Evolutionary conservation across 2,888 invertebrate genomes (phyloP).

Genomic region (Thalpophila matura): DNA sequence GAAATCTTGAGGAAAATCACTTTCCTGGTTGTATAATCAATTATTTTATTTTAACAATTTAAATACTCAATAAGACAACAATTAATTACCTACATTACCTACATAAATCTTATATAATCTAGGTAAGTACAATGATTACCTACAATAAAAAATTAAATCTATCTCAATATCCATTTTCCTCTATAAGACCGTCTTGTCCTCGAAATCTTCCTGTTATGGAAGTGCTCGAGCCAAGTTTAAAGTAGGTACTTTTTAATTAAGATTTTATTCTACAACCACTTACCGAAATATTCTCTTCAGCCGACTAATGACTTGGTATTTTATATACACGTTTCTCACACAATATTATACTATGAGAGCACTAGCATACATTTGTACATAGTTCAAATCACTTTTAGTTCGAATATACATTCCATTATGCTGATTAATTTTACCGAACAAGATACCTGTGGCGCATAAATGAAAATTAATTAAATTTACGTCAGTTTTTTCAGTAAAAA

Average conservation of each 20-base stretch:
- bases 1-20: slow-evolving; percentile 22
- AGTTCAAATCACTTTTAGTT: slow-evolving; percentile 56
- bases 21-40: not conserved
- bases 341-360: slow-evolving; percentile 59
- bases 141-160: too few species aligned
- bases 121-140: too few species aligned
- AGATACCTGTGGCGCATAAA: slow-evolving; percentile 14
- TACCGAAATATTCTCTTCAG: slow-evolving; percentile 90
- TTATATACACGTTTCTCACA: slow-evolving; percentile 81
- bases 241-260: slow-evolving; percentile 19
- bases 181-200: not conserved
- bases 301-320: slow-evolving; percentile 90
- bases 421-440: slow-evolving; percentile 30
- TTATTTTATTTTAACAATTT: not conserved
- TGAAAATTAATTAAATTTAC: slow-evolving; percentile 5
- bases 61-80: too few species aligned
- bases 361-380: slow-evolving; percentile 54
- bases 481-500: not conserved
- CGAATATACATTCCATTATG: slow-evolving; percentile 31
- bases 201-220: slow-evolving; percentile 7
- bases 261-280: slow-evolving; percentile 66
- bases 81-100: too few species aligned
- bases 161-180: too few species aligned
- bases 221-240: slow-evolving; percentile 21
- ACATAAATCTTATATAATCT: too few species aligned